Conservation (phyloP, 2,797 vertebrate species). For the Ispidina picta region DNA sequence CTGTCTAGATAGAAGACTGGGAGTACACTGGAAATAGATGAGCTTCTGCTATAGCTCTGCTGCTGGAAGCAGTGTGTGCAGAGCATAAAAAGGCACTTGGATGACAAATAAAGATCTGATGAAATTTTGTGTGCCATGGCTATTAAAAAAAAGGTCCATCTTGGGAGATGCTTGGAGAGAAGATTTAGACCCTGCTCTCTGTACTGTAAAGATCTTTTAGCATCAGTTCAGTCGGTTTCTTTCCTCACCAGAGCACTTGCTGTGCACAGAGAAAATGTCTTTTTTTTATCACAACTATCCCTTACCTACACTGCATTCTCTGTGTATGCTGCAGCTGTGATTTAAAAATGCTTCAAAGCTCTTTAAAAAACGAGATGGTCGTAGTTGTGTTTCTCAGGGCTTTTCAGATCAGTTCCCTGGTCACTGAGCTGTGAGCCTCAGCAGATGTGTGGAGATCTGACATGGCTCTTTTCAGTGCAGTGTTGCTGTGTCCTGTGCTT, state of each 20-base stretch:
- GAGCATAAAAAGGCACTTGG: background rate
- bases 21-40: background rate
- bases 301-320: background rate
- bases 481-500: background rate
- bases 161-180: background rate
- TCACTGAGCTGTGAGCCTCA: background rate
- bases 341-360: background rate
- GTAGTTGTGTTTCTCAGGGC: background rate
- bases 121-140: background rate
- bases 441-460: background rate
- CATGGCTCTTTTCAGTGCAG: background rate
- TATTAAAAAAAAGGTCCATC: background rate
- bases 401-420: background rate
- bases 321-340: background rate
- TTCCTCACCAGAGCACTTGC: background rate
- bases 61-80: background rate
- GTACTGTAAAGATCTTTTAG: background rate
- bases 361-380: background rate
- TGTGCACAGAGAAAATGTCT: background rate
- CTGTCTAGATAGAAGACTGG: background rate
- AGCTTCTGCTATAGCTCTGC: background rate
- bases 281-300: background rate
- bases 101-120: background rate
- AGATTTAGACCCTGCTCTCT: background rate
- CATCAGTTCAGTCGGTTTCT: background rate